Evolutionary conservation across 2,888 invertebrate species (phyloP).

Genomic region (Electrophaes corylata): DNA sequence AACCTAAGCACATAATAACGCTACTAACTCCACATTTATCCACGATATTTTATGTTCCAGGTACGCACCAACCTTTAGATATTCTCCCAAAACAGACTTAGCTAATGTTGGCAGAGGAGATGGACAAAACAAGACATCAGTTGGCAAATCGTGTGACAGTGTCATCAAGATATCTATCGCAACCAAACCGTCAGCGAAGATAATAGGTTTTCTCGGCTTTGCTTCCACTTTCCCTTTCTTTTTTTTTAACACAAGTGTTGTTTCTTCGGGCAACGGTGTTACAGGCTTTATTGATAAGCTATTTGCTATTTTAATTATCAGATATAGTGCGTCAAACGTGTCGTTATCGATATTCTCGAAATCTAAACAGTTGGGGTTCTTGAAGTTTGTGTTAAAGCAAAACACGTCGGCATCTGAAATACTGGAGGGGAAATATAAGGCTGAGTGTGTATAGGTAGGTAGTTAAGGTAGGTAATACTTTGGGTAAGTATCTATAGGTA

Average conservation of each 20-base stretch:
- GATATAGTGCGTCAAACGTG: slow-evolving; percentile 63
- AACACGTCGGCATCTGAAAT: slow-evolving; percentile 71
- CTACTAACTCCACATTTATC: too few relatives aligned
- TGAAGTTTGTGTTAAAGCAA: slow-evolving; percentile 65
- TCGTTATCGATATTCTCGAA: slow-evolving; percentile 51
- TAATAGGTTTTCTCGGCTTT: slow-evolving; percentile 53
- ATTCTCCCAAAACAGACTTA: slow-evolving; percentile 59
- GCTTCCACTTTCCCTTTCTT: slow-evolving; percentile 32
- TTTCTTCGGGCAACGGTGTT: slow-evolving; percentile 26
- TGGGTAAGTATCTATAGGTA: too few relatives aligned
- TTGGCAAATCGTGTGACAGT: slow-evolving; percentile 59
- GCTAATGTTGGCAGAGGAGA: slow-evolving; percentile 56
- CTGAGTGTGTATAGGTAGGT: background rate
- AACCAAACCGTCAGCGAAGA: slow-evolving; percentile 69
- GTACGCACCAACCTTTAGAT: slow-evolving; percentile 55
- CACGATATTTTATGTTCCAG: background rate
- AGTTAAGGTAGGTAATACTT: background rate
- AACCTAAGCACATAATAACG: too few relatives aligned
- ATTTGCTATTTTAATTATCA: slow-evolving; percentile 66
- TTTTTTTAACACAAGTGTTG: slow-evolving; percentile 26
- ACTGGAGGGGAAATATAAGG: slow-evolving; percentile 43
- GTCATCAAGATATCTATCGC: slow-evolving; percentile 61
- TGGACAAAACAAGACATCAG: slow-evolving; percentile 61
- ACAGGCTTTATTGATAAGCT: slow-evolving; percentile 46
- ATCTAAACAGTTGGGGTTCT: slow-evolving; percentile 63